Evolutionary conservation across 2,888 invertebrate genomes (phyloP), one percentile per base, ranked within the genome.

Genomic region (Cephus sareptanus): DNA sequence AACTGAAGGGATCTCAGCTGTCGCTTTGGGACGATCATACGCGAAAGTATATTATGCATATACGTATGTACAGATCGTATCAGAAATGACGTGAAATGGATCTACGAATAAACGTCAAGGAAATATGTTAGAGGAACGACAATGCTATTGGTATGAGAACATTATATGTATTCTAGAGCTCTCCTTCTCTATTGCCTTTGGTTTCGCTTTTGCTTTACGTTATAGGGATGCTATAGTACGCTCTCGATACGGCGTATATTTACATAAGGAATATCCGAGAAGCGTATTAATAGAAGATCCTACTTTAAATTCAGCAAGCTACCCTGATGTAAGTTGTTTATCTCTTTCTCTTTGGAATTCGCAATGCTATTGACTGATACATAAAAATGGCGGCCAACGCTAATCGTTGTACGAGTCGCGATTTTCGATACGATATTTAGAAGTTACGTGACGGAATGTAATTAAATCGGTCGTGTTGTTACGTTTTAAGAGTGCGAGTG

Each of bases 231-330:
- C 23, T 56, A 23, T 0, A 9, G 56, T 56, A 56, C 56, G 56
- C 23, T 23, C 56, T 56, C 56, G 56, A 56, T 15, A 56, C 56
- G 56, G 31, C 33, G n/a, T 15, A 71, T 37, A 70, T 77, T 75
- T 70, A 75, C 77, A 40, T 77, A 35, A 77, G 71, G 40, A 75
- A 77, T 77, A 34, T 34, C 70, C 77, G 30, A 75, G 75, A 71
- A 34, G 37, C 71, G 37, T 71, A 77, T 40, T 77, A 77, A 75
- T 77, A 77, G 75, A 75, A 37, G 40, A 75, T 40, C 75, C 75
- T 40, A 71, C 31, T 77, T 77, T 31, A 75, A 77, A 77, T 77
- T 77, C 77, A 37, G 30, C 69, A 33, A 75, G 71, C 15, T 13
- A 23, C 12, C 34, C 30, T 9, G 31, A 71, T 34, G 12, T 34